Evolutionary conservation across 2,797 vertebrate species (phyloP).

Genomic region (Orestias chungarensis): DNA sequence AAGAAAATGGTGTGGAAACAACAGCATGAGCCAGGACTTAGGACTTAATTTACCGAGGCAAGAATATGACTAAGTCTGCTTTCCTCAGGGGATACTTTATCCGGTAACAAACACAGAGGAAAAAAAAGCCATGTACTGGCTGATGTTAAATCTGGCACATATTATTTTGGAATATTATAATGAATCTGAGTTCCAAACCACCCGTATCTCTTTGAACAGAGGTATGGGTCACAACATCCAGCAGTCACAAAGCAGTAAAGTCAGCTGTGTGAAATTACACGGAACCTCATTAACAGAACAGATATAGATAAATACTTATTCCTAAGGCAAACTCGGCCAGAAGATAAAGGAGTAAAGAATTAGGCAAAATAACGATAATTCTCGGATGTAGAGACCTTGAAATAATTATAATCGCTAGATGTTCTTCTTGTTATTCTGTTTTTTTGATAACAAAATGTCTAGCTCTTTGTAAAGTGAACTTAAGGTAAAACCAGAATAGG

Average conservation of each 20-base stretch:
- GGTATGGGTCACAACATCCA: slow-evolving; percentile 6
- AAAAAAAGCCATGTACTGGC: slow-evolving; percentile 8
- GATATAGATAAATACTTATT: background rate
- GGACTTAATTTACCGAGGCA: slow-evolving; percentile 61
- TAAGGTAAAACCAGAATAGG: slow-evolving; percentile 44
- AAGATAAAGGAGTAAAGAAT: slow-evolving; percentile 44
- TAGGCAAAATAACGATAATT: slow-evolving; percentile 62
- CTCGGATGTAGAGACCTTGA: slow-evolving; percentile 43
- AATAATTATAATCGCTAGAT: slow-evolving; percentile 41
- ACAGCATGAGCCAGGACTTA: background rate
- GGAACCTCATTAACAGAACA: background rate
- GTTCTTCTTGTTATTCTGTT: slow-evolving; percentile 29
- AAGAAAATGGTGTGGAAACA: background rate
- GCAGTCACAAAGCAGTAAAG: background rate
- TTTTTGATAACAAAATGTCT: slow-evolving; percentile 42
- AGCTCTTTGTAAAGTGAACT: slow-evolving; percentile 59
- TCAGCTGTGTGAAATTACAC: background rate
- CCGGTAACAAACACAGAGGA: slow-evolving; percentile 31
- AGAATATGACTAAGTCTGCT: slow-evolving; percentile 31
- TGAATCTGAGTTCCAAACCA: slow-evolving; percentile 11
- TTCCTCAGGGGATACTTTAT: slow-evolving; percentile 42
- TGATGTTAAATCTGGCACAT: slow-evolving; percentile 21
- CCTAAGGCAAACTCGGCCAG: background rate
- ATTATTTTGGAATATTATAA: slow-evolving; percentile 3
- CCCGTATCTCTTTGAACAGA: slow-evolving; percentile 19